Base-by-base conservation (phyloP, 2,888 invertebrate genomes). In the Acanthopleura granulata region DNA sequence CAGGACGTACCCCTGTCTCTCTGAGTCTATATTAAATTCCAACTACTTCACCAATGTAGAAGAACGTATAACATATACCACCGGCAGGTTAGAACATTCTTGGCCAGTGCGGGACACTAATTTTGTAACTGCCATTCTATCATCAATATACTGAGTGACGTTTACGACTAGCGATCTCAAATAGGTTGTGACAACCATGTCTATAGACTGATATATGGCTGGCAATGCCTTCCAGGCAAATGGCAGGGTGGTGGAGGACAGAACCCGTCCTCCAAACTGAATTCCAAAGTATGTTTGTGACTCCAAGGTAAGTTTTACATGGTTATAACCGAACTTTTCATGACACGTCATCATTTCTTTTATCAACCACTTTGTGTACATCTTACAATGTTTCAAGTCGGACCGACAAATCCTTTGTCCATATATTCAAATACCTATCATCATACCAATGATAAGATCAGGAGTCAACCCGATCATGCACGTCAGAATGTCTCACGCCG, bases 201-300 rank as follows among this genome's bases (percentile, higher is more conserved):
- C 75, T 11, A 72, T 71, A 9, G 70, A 51, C 50, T 76, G 76
- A 25, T 78, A 75, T 18, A 78, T 61, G 50, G 49, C 76, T 16
- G 78, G 50, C 0, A 75, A 72, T 4, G 75, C 74, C 62, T 78
- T 78, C 74, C n/a, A n/a, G n/a, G n/a, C n/a, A n/a, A n/a, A n/a
- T n/a, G n/a, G n/a, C 29, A 66, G 29, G 15, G 66, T 27, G 27
- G 66, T 66, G 29, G 40, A 79, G 4, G 62, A 72, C 30, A 75
- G 69, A 62, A 72, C 61, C 72, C 74, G 73, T 4, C 73, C 74
- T 0, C 72, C 73, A 72, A 74, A 78, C 30, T 77, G 74, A 4
- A 77, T 62, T n/a, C 76, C 78, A 69, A 77, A 74, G 62, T 75
- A 76, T 25, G n/a, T 75, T 27, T 73, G 49, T 3, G 73, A 57